Percentiles rank a stretch among this genome's conserved stretches.
These are phyloP conservation scores for Rachycentron canadum DNA, from an alignment of 2,797 vertebrate genomes.

Conservation along the genomic window DNA sequence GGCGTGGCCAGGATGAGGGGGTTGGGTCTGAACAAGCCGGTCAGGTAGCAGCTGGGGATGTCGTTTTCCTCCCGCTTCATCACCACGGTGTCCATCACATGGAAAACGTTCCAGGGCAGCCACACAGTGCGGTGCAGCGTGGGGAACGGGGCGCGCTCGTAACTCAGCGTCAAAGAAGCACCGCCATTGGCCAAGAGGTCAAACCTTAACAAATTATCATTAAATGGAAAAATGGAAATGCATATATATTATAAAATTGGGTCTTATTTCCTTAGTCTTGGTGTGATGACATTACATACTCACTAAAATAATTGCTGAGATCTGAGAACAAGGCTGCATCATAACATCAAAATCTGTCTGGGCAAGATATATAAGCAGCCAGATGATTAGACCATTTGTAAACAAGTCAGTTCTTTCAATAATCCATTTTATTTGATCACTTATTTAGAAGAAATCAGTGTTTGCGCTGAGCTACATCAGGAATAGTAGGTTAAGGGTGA, in stretches of 20 bases:
- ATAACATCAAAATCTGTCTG: background rate
- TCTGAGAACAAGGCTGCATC: background rate
- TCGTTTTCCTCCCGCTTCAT: constrained; percentile 97
- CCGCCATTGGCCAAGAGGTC: constrained; percentile 96
- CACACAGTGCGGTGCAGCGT: constrained; percentile 93
- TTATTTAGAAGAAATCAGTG: background rate
- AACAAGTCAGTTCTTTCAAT: background rate
- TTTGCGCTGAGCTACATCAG: background rate
- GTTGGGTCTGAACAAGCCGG: constrained; percentile 92
- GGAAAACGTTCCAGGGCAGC: constrained; percentile 97
- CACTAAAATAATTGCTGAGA: background rate
- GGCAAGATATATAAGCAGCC: background rate
- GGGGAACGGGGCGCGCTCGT: constrained; percentile 93
- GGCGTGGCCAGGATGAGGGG: constrained; percentile 94
- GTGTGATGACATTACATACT: background rate
- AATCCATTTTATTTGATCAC: background rate
- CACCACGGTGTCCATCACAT: constrained; percentile 97
- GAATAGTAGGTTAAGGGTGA: background rate
- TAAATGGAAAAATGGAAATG: background rate
- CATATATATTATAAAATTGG: too few relatives aligned
- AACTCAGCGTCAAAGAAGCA: constrained; percentile 92
- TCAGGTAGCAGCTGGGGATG: constrained; percentile 96
- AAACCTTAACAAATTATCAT: constrained; percentile 85
- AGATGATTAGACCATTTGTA: background rate
- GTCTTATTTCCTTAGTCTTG: background rate